A percentile compares a stretch with the other conserved stretches of the same genome.
These are phyloP conservation scores for Stenchaetothrips biformis DNA, from an alignment of 2,888 invertebrate species.

Conservation along the genomic window DNA sequence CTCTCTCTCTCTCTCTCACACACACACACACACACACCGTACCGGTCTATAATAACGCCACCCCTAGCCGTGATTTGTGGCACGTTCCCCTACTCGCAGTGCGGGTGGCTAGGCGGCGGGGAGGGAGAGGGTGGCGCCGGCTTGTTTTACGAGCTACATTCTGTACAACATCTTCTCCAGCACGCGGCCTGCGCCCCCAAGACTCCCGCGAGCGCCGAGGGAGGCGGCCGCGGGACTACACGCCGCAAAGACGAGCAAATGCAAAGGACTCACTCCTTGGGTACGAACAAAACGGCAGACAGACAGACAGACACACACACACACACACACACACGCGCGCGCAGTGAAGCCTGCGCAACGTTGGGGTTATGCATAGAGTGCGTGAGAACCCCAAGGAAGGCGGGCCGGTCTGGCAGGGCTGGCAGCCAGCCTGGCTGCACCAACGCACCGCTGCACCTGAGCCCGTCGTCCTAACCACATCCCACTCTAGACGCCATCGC, in stretches of 20 bases:
- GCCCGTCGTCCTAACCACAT: neutral
- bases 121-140: constrained; percentile 39
- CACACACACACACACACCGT: neutral
- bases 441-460: neutral
- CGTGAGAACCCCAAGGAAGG: neutral
- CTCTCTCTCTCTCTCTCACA: neutral
- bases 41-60: neutral
- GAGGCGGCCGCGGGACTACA: neutral
- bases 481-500: neutral
- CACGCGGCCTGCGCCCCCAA: constrained; percentile 37
- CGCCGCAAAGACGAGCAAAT: neutral
- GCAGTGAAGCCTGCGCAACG: neutral
- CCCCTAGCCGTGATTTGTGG: neutral
- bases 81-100: neutral
- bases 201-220: constrained; percentile 36
- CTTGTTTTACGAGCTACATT: constrained; percentile 39
- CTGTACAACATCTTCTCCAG: constrained; percentile 28
- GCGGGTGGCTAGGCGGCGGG: constrained; percentile 13
- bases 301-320: neutral
- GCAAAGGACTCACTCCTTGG: neutral
- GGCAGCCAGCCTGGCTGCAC: neutral
- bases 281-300: neutral
- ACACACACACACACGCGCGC: too few relatives aligned
- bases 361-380: neutral
- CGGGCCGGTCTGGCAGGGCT: neutral